Base-by-base conservation (phyloP, 2,888 invertebrate genomes). In the Petrolisthes cinctipes region DNA sequence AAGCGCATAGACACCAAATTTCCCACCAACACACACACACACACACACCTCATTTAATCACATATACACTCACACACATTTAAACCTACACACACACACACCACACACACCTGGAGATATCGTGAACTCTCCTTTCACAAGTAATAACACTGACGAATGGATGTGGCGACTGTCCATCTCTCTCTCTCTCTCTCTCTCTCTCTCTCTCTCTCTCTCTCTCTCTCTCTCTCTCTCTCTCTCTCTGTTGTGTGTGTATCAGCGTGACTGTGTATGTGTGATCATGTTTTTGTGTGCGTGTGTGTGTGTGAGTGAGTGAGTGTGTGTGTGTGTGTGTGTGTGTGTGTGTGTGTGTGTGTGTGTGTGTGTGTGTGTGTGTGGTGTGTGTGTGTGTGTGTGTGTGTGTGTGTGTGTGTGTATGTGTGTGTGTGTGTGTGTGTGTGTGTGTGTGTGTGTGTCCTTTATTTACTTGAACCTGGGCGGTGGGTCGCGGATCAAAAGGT, bases 381-480 rank as follows among this genome's bases (percentile, higher is more conserved):
- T n/a, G 71, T 71, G n/a, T 14, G 71, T 71, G 71, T 71, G 71
- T 71, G 71, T 61, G 61, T 61, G 17, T 17, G 61, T 61, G 17
- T 17, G 61, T 61, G 61, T 61, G 61, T 61, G 61, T 7, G 56
- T 11, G 82, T 66, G n/a, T 23, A 37, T 23, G 61, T 68, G 80
- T 82, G 71, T 53, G 82, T 78, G 78, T 78, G 78, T 61, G 61
- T 81, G 51, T 81, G 57, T 81, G 80, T 71, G 61, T 79, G 66
- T 79, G 66, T 57, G 23, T 75, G 86, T 86, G 37, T 86, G 86
- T 86, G 82, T 86, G 76, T 56, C 37, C 75, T 20, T 73, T 86
- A 82, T 86, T 86, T 86, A 82, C 82, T 86, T 75, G 80, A 86
- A 82, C 86, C 86, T 75, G 81, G 85, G 61, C 75, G 81, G 82